Evolutionary conservation across 2,113 vertebrate genomes (phyloP).

Genomic region (Daboia siamensis): DNA sequence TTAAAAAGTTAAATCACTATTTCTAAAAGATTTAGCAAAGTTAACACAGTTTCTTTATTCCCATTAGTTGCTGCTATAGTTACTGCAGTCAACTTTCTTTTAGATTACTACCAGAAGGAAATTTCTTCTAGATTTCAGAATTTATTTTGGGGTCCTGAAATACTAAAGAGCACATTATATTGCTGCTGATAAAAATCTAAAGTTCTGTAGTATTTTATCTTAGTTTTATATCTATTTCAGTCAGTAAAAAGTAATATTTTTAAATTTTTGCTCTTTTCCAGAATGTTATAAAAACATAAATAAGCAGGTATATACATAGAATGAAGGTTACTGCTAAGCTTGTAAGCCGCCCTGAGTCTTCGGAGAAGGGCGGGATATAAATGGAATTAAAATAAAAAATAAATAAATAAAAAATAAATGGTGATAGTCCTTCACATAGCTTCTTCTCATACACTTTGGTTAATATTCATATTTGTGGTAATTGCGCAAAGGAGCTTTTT

Average conservation of each 20-base stretch:
- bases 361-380: too few relatives aligned
- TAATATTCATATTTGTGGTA: neutral
- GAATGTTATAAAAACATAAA: constrained; percentile 28
- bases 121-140: constrained; percentile 10
- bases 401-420: neutral
- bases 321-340: too few relatives aligned
- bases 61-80: constrained; percentile 10
- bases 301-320: too few relatives aligned
- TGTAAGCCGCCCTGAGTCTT: too few relatives aligned
- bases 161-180: neutral
- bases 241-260: constrained; percentile 7
- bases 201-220: neutral
- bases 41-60: constrained; percentile 17
- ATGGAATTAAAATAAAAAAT: too few relatives aligned
- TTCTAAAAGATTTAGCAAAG: constrained; percentile 50
- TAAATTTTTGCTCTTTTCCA: constrained; percentile 24
- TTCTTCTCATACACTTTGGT: neutral
- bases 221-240: neutral
- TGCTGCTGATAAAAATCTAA: neutral
- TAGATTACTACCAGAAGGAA: neutral
- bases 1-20: constrained; percentile 60
- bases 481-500: neutral
- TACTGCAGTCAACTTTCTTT: neutral
- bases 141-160: neutral
- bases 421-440: neutral